Evolutionary conservation across 2,113 vertebrate species (phyloP).

Genomic region (Lasiurus cinereus): DNA sequence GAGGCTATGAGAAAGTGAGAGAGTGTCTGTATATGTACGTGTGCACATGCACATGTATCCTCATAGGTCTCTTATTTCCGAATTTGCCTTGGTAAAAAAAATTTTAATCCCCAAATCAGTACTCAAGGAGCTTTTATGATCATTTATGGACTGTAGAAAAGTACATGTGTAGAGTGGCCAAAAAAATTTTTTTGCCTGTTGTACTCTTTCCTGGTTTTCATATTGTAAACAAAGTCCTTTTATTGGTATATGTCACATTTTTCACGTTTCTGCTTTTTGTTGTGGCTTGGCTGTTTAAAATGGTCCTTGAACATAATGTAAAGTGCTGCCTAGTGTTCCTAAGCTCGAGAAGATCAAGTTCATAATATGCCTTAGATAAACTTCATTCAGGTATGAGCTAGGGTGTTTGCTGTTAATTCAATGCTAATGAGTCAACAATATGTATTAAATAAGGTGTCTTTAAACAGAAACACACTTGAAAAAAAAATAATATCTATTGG

Average conservation of each 20-base stretch:
- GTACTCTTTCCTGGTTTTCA: conserved; percentile 33
- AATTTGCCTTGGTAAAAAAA: conserved; percentile 45
- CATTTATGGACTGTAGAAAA: conserved; percentile 15
- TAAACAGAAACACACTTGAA: conserved; percentile 53
- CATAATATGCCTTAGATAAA: conserved; percentile 38
- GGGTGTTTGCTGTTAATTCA: conserved; percentile 52
- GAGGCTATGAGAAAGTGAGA: not conserved
- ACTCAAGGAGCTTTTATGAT: not conserved
- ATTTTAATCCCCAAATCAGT: conserved; percentile 39
- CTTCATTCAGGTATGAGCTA: conserved; percentile 55
- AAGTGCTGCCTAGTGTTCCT: conserved; percentile 50
- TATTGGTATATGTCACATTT: conserved; percentile 57
- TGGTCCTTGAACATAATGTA: not conserved
- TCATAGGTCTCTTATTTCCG: conserved; percentile 24
- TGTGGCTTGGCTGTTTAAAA: conserved; percentile 68
- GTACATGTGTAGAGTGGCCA: not conserved
- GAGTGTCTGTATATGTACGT: not conserved
- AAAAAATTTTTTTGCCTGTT: not conserved
- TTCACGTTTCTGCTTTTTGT: conserved; percentile 57
- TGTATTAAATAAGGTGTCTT: conserved; percentile 58
- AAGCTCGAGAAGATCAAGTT: conserved; percentile 41
- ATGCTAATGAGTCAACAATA: conserved; percentile 7
- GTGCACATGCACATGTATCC: not conserved
- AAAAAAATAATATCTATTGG: conserved; percentile 32
- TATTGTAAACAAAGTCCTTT: conserved; percentile 71